Base-by-base conservation (phyloP, 2,113 vertebrate species). In the Campylomormyrus numenius region DNA sequence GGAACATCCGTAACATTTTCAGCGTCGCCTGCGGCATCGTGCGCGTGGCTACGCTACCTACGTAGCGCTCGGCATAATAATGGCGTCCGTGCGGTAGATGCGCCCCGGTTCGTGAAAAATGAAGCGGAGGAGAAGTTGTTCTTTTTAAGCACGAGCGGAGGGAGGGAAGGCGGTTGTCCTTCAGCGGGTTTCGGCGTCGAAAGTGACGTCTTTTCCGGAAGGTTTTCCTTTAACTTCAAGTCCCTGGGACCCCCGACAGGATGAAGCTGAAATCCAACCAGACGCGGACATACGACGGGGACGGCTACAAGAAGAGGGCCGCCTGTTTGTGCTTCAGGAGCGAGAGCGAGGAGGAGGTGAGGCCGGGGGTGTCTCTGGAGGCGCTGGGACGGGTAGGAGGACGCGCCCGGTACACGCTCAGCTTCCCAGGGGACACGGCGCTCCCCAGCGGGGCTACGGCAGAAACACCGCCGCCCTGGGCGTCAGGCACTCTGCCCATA, bases 181-280 rank as follows among this genome's bases (percentile, higher is more conserved):
- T 92, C 31, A 39, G 94, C 93, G 94, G n/a, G 94, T 94, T 95
- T 96, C 94, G 94, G 92, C 93, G 93, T 94, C 93, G 84, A 87
- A 19, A 91, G 90, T 88, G n/a, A 92, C 93, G 85, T 90, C 92
- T 91, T 91, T 90, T 87, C 11, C 90, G 70, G 91, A 70, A 93
- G 91, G 93, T 91, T 96, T 93, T 92, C 88, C 92, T 89, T 93
- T 91, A 93, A 92, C 92, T 94, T 94, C 89, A 58, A 93, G 0
- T 93, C 92, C 93, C 92, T 88, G 89, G 46, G 89, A 90, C 90
- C 87, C 89, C 91, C 92, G 91, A 95, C 90, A 97, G 94, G 95
- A 99, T 99, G 98, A 99, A 99, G 96, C 97, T 98, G 92, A 99
- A 99, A 95, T 97, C 97, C 92, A 99, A 98, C 95, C 98, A 99